Conservation (phyloP, 35 echinoderm and acorn worm genomes). For the Ophioderma brevispina region DNA sequence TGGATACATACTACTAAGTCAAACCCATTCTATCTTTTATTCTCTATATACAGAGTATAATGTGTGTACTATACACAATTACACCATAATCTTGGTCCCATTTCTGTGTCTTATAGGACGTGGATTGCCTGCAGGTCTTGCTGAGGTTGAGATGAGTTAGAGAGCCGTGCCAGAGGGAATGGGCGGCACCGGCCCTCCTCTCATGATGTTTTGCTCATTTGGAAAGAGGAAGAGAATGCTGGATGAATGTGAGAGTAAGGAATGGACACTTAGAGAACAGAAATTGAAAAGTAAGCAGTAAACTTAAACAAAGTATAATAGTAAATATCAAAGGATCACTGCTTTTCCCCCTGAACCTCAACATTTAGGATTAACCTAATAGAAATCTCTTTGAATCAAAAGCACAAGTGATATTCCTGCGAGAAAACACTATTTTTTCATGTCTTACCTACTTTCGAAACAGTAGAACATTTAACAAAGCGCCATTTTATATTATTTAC, state of each 20-base stretch:
- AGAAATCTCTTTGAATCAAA: too few relatives aligned
- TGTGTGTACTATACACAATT: neutral
- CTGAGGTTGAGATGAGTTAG: slow-evolving; percentile 99
- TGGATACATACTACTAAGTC: neutral
- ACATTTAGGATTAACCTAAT: too few relatives aligned
- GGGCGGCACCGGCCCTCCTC: slow-evolving; percentile 89
- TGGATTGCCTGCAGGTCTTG: slow-evolving; percentile 90
- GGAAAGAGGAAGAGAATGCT: slow-evolving; percentile 97
- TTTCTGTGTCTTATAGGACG: slow-evolving; percentile 48
- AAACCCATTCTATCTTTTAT: neutral
- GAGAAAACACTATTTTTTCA: too few relatives aligned
- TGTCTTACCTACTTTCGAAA: too few relatives aligned
- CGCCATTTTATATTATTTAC: too few relatives aligned
- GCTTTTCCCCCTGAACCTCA: too few relatives aligned
- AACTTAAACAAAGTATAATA: too few relatives aligned
- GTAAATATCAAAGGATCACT: too few relatives aligned
- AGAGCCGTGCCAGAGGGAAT: slow-evolving; percentile 89
- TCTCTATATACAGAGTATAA: neutral
- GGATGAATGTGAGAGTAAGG: slow-evolving; percentile 97
- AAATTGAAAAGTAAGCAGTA: slow-evolving; percentile 96
- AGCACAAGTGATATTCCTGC: too few relatives aligned
- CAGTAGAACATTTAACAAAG: too few relatives aligned
- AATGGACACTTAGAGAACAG: slow-evolving; percentile 96
- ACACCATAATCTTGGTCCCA: neutral
- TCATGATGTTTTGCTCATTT: slow-evolving; percentile 80